Conservation (phyloP, 2,113 vertebrate species). For the Sebastes schlegelii region DNA sequence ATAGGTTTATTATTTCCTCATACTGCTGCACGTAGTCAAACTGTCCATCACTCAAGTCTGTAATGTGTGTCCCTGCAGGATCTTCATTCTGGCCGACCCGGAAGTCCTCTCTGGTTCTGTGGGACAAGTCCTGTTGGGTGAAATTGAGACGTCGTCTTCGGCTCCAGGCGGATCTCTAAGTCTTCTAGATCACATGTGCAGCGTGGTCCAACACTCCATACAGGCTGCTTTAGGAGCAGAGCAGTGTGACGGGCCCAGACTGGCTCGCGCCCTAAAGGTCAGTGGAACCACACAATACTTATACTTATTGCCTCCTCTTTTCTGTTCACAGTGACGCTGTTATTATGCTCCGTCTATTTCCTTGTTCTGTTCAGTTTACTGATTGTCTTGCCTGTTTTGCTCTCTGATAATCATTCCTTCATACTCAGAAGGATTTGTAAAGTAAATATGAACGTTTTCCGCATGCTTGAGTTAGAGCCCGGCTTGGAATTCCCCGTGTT, state of each 20-base stretch:
- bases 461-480: background rate
- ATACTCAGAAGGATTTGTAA: background rate
- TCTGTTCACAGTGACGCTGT: background rate
- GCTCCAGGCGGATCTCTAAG: constrained; percentile 57
- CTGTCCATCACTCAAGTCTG: background rate
- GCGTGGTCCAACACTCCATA: constrained; percentile 86
- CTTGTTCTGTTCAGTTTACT: background rate
- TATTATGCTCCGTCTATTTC: background rate
- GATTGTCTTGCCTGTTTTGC: background rate
- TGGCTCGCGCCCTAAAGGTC: constrained; percentile 88
- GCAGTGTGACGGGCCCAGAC: constrained; percentile 68
- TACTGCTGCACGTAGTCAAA: background rate
- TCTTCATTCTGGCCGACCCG: constrained; percentile 93
- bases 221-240: constrained; percentile 87
- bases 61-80: constrained; percentile 75
- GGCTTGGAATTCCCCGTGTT: background rate
- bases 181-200: constrained; percentile 84
- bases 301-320: background rate
- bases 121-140: constrained; percentile 80
- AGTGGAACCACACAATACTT: background rate
- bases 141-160: constrained; percentile 81
- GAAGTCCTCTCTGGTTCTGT: constrained; percentile 87
- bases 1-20: background rate
- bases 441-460: background rate
- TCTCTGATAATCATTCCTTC: background rate